A percentile compares a stretch with the other conserved stretches of the same genome.
phyloP scores from a whole-genome alignment of 2,797 vertebrate genomes.

The Cuniculus paca region DNA sequence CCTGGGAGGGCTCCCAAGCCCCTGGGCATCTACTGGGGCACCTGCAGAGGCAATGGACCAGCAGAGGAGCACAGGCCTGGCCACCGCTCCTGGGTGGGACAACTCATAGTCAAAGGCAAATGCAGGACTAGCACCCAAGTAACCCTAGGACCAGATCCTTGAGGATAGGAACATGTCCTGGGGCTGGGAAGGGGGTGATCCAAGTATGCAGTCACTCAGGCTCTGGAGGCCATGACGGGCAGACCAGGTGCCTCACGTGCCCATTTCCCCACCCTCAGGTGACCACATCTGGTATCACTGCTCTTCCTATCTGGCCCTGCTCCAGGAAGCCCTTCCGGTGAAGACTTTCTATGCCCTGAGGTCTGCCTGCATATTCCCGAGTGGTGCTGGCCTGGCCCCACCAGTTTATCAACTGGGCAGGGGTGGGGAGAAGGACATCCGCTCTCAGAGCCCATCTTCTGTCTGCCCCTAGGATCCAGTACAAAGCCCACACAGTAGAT shows the following conservation, averaged over 20 bases:
- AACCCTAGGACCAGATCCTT: neutral
- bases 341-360: neutral
- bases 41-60: neutral
- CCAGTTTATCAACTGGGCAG: neutral
- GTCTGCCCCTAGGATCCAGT: neutral
- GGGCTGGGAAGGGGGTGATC: neutral
- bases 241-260: neutral
- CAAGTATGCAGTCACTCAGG: neutral
- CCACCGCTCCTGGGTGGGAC: neutral
- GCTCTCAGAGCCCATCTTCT: neutral
- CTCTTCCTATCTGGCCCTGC: neutral
- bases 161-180: neutral
- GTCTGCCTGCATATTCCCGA: neutral
- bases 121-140: neutral
- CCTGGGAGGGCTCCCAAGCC: neutral
- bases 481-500: neutral
- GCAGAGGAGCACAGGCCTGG: neutral
- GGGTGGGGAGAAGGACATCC: neutral
- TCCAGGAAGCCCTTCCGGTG: neutral
- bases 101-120: neutral
- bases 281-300: too few species aligned
- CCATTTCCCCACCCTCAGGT: neutral
- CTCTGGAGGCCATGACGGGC: neutral
- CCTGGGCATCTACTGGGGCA: neutral
- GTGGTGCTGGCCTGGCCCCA: accelerated